A percentile compares a stretch with the other conserved stretches of the same genome.
Evolutionary conservation across 2,113 vertebrate species (phyloP).

Genomic region (Tricholaema leucomelas): DNA sequence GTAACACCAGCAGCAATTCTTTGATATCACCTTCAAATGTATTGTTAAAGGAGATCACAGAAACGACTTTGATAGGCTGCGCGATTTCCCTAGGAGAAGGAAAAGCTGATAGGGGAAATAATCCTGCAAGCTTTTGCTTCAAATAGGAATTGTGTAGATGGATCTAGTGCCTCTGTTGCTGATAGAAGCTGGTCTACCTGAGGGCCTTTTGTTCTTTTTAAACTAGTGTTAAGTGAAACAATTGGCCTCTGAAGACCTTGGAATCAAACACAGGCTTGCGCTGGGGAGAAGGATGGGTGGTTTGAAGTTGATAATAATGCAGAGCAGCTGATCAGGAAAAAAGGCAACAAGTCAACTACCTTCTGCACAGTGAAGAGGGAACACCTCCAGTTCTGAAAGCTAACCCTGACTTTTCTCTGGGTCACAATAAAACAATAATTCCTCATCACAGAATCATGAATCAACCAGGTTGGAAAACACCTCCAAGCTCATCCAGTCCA

Average conservation of each 20-base stretch:
- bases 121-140: conserved; percentile 39
- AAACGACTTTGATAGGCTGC: conserved; percentile 53
- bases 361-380: background rate
- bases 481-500: no score
- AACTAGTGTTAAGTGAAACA: background rate
- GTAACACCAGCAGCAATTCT: conserved; percentile 55
- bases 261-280: background rate
- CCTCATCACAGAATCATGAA: no score
- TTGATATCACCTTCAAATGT: conserved; percentile 62
- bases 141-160: background rate
- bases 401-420: background rate
- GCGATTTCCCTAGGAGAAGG: conserved; percentile 52
- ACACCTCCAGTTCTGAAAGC: background rate
- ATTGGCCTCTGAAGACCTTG: background rate
- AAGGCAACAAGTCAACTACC: background rate
- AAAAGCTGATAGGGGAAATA: conserved; percentile 52
- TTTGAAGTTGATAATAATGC: background rate
- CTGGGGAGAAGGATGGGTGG: background rate
- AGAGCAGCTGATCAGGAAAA: background rate
- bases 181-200: background rate
- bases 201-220: conserved; percentile 3
- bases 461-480: no score
- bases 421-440: background rate
- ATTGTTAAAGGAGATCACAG: conserved; percentile 52
- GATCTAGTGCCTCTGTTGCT: background rate